Conservation (phyloP, 2,113 vertebrate genomes). For the Chamaetylas fuelleborni region DNA sequence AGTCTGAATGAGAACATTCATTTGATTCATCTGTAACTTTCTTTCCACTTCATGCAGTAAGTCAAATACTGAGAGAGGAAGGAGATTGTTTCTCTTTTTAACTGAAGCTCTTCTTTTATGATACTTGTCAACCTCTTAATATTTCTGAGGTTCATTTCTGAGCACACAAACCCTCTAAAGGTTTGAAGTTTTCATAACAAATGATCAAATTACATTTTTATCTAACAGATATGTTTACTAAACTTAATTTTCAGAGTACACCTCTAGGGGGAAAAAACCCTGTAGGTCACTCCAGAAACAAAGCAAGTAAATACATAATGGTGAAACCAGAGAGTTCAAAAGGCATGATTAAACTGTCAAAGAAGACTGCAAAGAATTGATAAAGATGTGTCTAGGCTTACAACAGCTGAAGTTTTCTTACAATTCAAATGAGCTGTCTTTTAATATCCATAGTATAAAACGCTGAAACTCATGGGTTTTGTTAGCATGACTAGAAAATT, state of each 20-base stretch:
- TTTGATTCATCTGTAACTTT: neutral
- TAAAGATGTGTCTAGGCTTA: neutral
- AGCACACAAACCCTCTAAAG: neutral
- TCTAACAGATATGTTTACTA: neutral
- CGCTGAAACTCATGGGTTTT: neutral
- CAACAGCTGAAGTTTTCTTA: neutral
- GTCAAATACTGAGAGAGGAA: neutral
- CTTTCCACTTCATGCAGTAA: neutral
- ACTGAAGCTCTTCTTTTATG: neutral
- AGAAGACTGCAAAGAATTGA: neutral
- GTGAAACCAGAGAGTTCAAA: neutral
- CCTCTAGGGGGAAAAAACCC: rapidly evolving
- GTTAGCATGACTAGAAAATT: neutral
- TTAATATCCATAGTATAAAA: neutral
- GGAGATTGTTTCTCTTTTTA: neutral
- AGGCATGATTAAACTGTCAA: neutral
- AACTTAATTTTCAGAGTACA: neutral
- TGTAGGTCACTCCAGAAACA: neutral
- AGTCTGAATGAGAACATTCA: neutral
- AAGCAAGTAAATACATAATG: neutral
- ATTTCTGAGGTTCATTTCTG: neutral
- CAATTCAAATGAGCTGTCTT: neutral
- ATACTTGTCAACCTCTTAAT: neutral
- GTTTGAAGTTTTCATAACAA: neutral
- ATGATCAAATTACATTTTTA: neutral